Percentiles rank a stretch among this genome's conserved stretches.
Conservation (phyloP, 2,797 vertebrate genomes). For the Columba guinea region DNA sequence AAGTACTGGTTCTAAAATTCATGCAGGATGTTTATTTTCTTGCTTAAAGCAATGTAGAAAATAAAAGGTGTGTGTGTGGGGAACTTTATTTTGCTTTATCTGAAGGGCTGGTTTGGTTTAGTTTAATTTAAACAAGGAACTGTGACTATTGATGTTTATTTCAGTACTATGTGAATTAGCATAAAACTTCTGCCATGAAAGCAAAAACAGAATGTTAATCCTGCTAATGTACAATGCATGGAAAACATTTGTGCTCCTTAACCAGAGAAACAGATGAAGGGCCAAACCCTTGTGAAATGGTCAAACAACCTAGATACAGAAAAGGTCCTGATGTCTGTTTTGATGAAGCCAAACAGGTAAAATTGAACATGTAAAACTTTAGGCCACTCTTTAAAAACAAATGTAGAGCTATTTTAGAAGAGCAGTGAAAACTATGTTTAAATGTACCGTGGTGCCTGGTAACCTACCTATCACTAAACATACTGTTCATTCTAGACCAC, state of each 20-base stretch:
- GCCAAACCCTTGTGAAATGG: constrained; percentile 94
- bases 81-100: neutral
- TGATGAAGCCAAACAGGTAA: constrained; percentile 92
- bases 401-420: neutral
- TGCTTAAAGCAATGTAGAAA: neutral
- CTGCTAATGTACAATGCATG: neutral
- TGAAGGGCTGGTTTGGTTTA: neutral
- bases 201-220: neutral
- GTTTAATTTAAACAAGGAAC: neutral
- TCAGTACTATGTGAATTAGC: neutral
- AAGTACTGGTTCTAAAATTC: neutral
- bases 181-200: neutral
- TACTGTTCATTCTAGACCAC: constrained; percentile 60
- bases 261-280: constrained; percentile 85
- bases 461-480: constrained; percentile 41
- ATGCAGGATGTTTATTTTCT: neutral
- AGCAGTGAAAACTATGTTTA: neutral
- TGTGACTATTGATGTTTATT: neutral
- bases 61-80: neutral
- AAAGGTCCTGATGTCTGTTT: constrained; percentile 97
- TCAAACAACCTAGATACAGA: constrained; percentile 94
- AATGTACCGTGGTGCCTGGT: neutral
- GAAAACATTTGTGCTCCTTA: constrained; percentile 74
- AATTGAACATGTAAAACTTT: constrained; percentile 32
- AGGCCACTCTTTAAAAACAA: neutral